phyloP scores from a whole-genome alignment of 2,797 vertebrate genomes.

The Neomorphus geoffroyi region DNA sequence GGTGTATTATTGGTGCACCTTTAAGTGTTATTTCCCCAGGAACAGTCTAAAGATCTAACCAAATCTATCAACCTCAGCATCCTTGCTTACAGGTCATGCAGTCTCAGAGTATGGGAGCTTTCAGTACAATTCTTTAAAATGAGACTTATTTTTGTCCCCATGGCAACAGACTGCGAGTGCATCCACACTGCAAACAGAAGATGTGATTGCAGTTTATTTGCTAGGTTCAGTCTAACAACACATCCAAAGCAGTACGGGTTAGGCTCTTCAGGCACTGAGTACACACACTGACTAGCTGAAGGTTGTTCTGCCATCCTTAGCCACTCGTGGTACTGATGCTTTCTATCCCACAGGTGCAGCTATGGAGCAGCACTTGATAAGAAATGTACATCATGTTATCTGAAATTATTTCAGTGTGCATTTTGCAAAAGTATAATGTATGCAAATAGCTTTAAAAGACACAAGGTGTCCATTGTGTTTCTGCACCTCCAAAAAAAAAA shows the following conservation, averaged over 20 bases:
- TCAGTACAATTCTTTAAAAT: not conserved
- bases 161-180: not conserved
- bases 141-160: not conserved
- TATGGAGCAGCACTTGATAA: not conserved
- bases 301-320: not conserved
- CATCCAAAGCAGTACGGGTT: not conserved
- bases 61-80: not conserved
- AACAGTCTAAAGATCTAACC: not conserved
- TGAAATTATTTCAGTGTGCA: not conserved
- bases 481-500: too few species aligned
- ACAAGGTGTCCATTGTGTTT: not conserved
- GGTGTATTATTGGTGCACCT: not conserved
- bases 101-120: not conserved
- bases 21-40: not conserved
- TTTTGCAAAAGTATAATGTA: not conserved
- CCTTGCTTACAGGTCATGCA: not conserved
- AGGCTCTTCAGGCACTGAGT: not conserved
- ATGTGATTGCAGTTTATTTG: not conserved
- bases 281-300: not conserved
- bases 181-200: not conserved
- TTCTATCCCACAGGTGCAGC: not conserved
- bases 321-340: not conserved
- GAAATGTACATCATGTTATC: not conserved
- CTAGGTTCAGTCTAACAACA: not conserved
- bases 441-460: not conserved